Evolutionary conservation across 2,888 invertebrate species (phyloP), one percentile per base, ranked within the genome.

Genomic region (Xestia c-nigrum): DNA sequence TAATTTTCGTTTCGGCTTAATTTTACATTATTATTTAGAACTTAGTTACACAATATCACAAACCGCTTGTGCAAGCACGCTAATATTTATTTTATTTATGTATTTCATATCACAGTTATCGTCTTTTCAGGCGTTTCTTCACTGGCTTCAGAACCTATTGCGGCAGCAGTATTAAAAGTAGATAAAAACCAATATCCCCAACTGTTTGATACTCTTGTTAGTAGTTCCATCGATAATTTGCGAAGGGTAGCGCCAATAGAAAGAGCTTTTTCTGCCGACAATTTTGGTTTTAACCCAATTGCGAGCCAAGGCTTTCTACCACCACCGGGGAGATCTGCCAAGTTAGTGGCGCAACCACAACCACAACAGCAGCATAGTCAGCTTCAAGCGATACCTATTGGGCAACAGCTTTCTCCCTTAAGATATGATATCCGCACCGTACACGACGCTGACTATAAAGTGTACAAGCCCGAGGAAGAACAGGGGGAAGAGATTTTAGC

Each of bases 201-300:
- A 82, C 91, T 95, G 67, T 97, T 96, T 86, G 96, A 97, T 85
- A 95, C 95, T 75, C 86, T 96, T 88, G 96, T 96, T 90, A 96
- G 96, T 94, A 96, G 97, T 93, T 96, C 96, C 70, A 94, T 96
- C 84, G 96, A 97, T 92, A 94, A 94, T 10, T 90, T 97, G 84
- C 95, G 95, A 91, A 92, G 94, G 86, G 82, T 94, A 89, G 94
- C 95, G 76, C 96, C 97, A 65, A 93, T 88, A 87, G 94, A 95
- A 88, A 94, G 91, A 81, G 89, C 91, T 85, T 96, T 96, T 92
- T 94, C 96, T 85, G 94, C 96, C 75, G 93, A 95, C 89, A 91
- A 91, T 89, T 97, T 96, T 88, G 97, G 97, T 84, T 97, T 96
- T 86, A 94, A 95, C 89, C 97, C 97, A 52, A 95, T 96, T 83